Evolutionary conservation across 2,797 vertebrate genomes (phyloP).

Genomic region (Acanthurus tractus): DNA sequence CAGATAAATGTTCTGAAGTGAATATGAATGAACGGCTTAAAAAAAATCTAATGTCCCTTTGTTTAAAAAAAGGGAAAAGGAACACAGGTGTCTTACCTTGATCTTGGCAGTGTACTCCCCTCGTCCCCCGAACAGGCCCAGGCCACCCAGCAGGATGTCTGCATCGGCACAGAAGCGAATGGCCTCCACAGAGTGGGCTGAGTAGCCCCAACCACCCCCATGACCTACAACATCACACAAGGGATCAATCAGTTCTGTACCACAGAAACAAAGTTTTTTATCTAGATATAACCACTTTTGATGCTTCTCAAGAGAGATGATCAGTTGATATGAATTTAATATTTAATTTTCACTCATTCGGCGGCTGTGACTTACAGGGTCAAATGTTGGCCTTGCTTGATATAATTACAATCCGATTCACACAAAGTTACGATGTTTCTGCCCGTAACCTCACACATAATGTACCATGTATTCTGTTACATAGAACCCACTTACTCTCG

Average conservation of each 20-base stretch:
- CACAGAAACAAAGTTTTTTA: slow-evolving; percentile 10
- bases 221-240: slow-evolving; percentile 88
- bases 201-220: slow-evolving; percentile 99
- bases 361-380: background rate
- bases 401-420: background rate
- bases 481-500: slow-evolving; percentile 91
- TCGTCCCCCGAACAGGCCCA: slow-evolving; percentile 97
- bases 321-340: background rate
- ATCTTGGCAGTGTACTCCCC: slow-evolving; percentile 99
- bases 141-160: slow-evolving; percentile 95
- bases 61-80: background rate
- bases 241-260: slow-evolving; percentile 8
- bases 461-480: background rate
- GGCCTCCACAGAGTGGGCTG: slow-evolving; percentile 99
- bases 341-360: slow-evolving; percentile 5
- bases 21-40: background rate
- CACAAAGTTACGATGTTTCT: background rate
- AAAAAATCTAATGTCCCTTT: too few species aligned
- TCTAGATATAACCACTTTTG: background rate
- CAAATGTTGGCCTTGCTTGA: background rate
- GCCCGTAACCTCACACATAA: background rate
- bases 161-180: slow-evolving; percentile 98
- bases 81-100: slow-evolving; percentile 86
- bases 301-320: background rate
- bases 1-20: background rate